phyloP scores from a whole-genome alignment of 2,113 vertebrate species.

The Vimba vimba region DNA sequence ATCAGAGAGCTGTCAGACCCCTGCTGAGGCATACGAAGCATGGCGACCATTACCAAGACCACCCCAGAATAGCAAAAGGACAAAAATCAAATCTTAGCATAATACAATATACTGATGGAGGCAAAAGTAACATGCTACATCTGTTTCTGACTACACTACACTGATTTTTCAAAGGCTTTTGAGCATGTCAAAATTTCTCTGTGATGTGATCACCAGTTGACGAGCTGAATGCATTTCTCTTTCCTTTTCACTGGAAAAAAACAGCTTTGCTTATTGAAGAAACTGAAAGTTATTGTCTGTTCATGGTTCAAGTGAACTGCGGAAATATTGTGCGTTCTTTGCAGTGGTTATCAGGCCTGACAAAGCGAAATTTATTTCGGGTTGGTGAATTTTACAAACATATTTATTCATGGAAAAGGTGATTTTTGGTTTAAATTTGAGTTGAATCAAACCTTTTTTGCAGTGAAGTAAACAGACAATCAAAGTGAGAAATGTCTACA shows the following conservation, averaged over 20 bases:
- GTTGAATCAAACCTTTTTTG: neutral
- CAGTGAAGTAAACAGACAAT: constrained; percentile 13
- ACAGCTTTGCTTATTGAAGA: constrained; percentile 8
- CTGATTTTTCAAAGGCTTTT: constrained; percentile 45
- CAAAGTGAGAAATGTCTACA: constrained; percentile 15
- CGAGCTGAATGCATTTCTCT: constrained; percentile 17
- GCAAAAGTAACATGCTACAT: constrained; percentile 27
- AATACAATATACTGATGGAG: constrained; percentile 14
- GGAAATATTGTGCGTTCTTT: neutral
- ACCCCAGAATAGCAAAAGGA: constrained; percentile 25
- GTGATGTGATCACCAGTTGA: constrained; percentile 33
- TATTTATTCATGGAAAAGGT: constrained; percentile 26
- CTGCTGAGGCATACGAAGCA: constrained; percentile 28
- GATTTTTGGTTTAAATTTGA: constrained; percentile 9
- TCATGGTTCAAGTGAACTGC: neutral
- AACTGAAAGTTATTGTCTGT: constrained; percentile 12
- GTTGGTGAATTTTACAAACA: constrained; percentile 7
- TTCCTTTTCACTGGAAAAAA: neutral
- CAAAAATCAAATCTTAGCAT: constrained; percentile 27
- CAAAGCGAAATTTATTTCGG: neutral
- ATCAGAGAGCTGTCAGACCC: constrained; percentile 42
- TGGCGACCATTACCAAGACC: constrained; percentile 24
- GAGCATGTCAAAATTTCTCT: constrained; percentile 20
- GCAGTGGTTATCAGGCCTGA: constrained; percentile 21
- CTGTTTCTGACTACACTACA: constrained; percentile 39